Conservation (phyloP, 1,140 invertebrate species). For the Neodiprion virginianus region DNA sequence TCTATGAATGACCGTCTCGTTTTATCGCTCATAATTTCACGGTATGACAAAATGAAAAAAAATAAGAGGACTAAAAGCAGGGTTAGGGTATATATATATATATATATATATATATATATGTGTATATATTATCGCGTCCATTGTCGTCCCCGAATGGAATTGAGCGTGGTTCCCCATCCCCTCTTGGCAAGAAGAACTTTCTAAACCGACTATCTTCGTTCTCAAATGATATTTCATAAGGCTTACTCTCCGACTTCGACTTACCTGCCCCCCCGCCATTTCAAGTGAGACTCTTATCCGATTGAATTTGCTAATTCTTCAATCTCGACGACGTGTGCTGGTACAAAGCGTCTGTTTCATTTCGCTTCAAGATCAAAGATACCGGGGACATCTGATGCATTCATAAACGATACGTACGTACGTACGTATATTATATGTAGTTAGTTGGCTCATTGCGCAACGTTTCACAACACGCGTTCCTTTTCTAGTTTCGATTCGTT, state of each 20-base stretch:
- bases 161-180: background rate
- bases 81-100: background rate
- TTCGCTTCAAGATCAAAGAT: background rate
- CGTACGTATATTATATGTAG: background rate
- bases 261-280: background rate
- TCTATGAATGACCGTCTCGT: too few species aligned
- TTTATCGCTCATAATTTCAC: too few species aligned
- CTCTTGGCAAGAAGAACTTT: background rate
- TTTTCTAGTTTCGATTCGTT: background rate
- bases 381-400: background rate
- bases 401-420: background rate
- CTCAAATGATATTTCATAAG: background rate
- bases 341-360: slow-evolving; percentile 1
- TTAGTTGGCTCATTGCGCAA: background rate
- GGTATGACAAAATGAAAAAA: too few species aligned
- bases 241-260: background rate
- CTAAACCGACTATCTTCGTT: background rate
- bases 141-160: background rate
- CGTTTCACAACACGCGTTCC: background rate
- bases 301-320: slow-evolving; percentile 7
- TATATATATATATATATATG: background rate
- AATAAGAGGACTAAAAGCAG: too few species aligned
- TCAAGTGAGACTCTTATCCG: background rate
- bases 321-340: background rate
- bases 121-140: background rate